phyloP scores from a whole-genome alignment of 2,113 vertebrate genomes.

The Myrmecophaga tridactyla region DNA sequence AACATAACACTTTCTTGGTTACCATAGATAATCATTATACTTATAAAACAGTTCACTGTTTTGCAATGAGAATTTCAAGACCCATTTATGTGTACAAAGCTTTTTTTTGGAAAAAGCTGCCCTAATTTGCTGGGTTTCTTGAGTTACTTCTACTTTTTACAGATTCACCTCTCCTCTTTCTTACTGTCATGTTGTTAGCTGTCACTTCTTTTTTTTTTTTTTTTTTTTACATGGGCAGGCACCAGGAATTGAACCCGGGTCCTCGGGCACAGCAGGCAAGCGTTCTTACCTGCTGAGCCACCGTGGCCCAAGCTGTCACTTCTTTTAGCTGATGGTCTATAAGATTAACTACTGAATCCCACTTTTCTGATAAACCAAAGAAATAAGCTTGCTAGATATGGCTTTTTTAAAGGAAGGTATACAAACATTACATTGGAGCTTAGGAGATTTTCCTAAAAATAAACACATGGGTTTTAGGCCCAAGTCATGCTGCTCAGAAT shows the following conservation, averaged over 20 bases:
- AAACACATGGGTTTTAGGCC: constrained; percentile 12
- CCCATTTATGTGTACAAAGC: neutral
- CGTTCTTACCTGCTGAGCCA: too few species aligned
- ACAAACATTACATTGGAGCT: neutral
- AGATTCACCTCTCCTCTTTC: neutral
- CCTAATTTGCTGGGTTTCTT: neutral
- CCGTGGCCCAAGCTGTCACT: too few species aligned
- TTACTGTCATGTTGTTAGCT: neutral
- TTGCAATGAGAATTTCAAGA: neutral
- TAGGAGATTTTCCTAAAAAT: neutral
- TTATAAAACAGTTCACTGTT: neutral
- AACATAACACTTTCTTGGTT: neutral
- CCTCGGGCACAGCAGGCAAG: too few species aligned
- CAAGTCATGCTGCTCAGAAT: neutral
- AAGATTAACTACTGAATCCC: neutral
- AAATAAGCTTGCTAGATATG: neutral
- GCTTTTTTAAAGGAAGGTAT: constrained; percentile 17
- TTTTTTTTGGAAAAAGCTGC: neutral
- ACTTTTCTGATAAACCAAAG: neutral
- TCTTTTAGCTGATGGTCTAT: neutral
- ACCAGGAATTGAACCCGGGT: too few species aligned
- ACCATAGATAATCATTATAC: neutral
- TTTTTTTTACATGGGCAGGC: too few species aligned
- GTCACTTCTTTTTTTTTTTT: too few species aligned
- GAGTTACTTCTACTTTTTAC: neutral